Evolutionary conservation across 2,888 invertebrate species (phyloP).

Genomic region (Drosophila mimetica): DNA sequence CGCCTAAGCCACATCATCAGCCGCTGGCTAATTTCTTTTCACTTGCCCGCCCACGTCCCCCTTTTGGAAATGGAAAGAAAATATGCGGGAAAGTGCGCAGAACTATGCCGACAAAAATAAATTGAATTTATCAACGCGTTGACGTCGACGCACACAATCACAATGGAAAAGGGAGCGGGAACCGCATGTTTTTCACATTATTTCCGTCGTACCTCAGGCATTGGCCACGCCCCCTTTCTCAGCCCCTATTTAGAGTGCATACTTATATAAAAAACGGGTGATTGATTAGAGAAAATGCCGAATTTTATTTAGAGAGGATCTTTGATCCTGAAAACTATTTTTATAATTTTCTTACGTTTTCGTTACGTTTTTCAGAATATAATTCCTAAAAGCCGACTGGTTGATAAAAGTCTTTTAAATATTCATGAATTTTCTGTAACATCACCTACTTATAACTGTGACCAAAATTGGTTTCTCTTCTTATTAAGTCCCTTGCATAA

Average conservation of each 20-base stretch:
- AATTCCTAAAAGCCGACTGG: no score
- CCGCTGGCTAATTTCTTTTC: constrained; percentile 62
- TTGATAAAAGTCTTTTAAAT: no score
- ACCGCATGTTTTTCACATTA: constrained; percentile 52
- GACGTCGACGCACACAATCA: constrained; percentile 35
- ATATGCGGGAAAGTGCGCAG: constrained; percentile 47
- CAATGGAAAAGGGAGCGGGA: constrained; percentile 1
- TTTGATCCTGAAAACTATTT: no score
- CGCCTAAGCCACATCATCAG: constrained; percentile 53
- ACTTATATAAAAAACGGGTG: constrained; percentile 18
- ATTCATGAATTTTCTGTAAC: no score
- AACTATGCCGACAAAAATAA: constrained; percentile 54
- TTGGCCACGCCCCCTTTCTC: neutral
- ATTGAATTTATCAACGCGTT: constrained; percentile 73
- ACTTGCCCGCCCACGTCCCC: neutral
- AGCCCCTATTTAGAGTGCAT: neutral
- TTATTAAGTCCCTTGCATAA: neutral
- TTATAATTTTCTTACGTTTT: no score
- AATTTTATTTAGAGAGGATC: no score
- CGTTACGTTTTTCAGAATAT: no score
- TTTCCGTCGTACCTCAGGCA: constrained; percentile 46
- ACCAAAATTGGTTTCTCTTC: neutral
- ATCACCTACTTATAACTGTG: neutral
- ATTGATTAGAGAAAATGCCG: neutral
- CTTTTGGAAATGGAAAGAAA: constrained; percentile 68